Evolutionary conservation across 2,888 invertebrate genomes (phyloP).

Genomic region (Scaptomyza parva): DNA sequence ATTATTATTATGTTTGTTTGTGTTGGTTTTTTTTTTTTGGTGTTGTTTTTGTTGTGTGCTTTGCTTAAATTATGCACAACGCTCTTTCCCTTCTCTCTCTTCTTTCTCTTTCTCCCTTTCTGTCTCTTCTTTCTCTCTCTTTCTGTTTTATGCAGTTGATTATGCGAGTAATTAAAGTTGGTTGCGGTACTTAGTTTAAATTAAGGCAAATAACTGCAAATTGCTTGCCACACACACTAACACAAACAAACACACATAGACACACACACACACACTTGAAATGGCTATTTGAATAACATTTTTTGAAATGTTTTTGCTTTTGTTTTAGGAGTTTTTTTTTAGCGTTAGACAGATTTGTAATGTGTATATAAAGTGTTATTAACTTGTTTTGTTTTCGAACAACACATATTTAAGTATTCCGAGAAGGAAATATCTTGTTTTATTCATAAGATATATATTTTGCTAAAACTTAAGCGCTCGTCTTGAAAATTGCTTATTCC

Average conservation of each 20-base stretch:
- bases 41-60: slow-evolving; percentile 9
- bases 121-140: not conserved
- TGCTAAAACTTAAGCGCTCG: slow-evolving; percentile 13
- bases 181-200: slow-evolving; percentile 30
- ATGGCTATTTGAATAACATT: slow-evolving; percentile 15
- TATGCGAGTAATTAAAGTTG: slow-evolving; percentile 46
- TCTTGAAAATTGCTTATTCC: slow-evolving; percentile 43
- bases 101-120: not conserved
- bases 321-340: not conserved
- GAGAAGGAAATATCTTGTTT: not conserved
- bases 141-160: slow-evolving; percentile 30
- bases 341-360: not conserved
- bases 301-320: slow-evolving; percentile 4
- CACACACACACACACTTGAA: slow-evolving; percentile 8
- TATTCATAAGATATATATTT: slow-evolving; percentile 2
- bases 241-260: slow-evolving; percentile 1
- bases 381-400: not conserved
- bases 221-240: slow-evolving; percentile 18
- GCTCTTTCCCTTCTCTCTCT: not conserved
- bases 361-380: not conserved
- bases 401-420: not conserved
- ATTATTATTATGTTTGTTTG: not conserved
- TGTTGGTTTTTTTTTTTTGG: slow-evolving; percentile 10
- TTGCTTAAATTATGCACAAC: slow-evolving; percentile 51
- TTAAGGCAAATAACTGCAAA: slow-evolving; percentile 43